Percentiles rank a stretch among this genome's conserved stretches.
Evolutionary conservation across 1,140 invertebrate species (phyloP).

Genomic region (Drosophila aff.): DNA sequence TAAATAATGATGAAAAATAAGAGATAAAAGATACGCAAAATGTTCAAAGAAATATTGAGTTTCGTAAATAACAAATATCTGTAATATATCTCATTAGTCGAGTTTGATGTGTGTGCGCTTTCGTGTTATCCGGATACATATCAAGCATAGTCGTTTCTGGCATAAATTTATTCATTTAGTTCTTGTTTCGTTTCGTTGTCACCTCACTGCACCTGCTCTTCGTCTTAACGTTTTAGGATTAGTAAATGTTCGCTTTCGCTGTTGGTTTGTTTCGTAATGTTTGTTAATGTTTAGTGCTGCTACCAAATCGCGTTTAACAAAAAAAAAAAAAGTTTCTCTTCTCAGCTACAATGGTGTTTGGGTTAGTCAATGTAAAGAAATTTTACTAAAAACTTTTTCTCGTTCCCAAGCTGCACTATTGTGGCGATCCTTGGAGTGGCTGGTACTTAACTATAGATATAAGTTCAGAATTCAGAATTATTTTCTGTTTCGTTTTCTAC

Average conservation of each 20-base stretch:
- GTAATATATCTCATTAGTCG: conserved; percentile 63
- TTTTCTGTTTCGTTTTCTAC: conserved; percentile 36
- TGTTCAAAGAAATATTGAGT: conserved; percentile 43
- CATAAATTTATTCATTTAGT: conserved; percentile 29
- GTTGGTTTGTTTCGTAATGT: conserved; percentile 56
- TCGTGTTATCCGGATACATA: conserved; percentile 80
- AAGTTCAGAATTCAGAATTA: conserved; percentile 35
- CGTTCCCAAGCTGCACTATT: conserved; percentile 67
- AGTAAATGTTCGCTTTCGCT: conserved; percentile 74
- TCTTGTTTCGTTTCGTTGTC: conserved; percentile 78
- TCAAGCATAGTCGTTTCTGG: conserved; percentile 60
- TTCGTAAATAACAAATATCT: conserved; percentile 57
- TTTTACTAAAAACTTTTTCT: conserved; percentile 74
- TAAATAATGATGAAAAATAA: conserved; percentile 62
- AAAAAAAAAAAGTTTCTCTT: conserved; percentile 37
- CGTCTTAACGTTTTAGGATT: conserved; percentile 61
- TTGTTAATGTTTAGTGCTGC: conserved; percentile 71
- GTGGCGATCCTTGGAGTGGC: conserved; percentile 57
- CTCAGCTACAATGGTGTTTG: conserved; percentile 56
- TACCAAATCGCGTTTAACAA: conserved; percentile 79
- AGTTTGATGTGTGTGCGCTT: conserved; percentile 72
- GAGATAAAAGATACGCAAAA: conserved; percentile 28
- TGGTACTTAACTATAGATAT: conserved; percentile 68
- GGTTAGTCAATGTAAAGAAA: conserved; percentile 68
- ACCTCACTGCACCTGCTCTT: conserved; percentile 64